Conservation (phyloP, 2,888 invertebrate species). For the Agrotis puta region DNA sequence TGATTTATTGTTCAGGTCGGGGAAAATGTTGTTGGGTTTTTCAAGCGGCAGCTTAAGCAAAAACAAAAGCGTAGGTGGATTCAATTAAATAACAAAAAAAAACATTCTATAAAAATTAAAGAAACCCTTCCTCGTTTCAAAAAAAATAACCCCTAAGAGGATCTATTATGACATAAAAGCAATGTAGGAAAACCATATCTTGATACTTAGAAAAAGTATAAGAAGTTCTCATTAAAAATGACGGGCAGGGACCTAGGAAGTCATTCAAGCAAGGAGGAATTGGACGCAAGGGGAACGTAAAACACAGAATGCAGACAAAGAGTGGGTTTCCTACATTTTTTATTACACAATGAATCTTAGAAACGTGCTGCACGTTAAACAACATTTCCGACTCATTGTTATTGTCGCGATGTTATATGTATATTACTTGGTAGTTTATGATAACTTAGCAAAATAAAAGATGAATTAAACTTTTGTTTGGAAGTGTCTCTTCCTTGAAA, state of each 20-base stretch:
- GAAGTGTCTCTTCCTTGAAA: too few species aligned
- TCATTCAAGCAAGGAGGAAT: constrained; percentile 69
- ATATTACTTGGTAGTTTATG: background rate
- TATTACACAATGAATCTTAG: constrained; percentile 61
- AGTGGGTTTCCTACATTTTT: constrained; percentile 71
- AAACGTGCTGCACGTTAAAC: constrained; percentile 51
- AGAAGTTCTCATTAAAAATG: constrained; percentile 70
- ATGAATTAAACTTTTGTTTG: too few species aligned
- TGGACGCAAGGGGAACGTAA: constrained; percentile 71
- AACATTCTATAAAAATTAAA: background rate
- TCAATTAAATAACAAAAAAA: constrained; percentile 9
- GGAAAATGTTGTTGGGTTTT: too few species aligned
- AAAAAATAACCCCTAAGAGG: background rate
- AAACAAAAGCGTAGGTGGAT: too few species aligned
- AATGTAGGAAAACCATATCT: constrained; percentile 13
- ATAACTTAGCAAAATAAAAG: background rate
- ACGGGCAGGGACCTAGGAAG: constrained; percentile 61
- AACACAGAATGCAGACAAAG: constrained; percentile 65
- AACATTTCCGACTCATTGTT: constrained; percentile 23
- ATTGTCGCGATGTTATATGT: background rate
- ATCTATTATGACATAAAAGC: constrained; percentile 20
- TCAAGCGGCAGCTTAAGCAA: too few species aligned
- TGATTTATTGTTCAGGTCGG: background rate
- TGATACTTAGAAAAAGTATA: constrained; percentile 22
- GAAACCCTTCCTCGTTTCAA: background rate